These are phyloP conservation scores for Papilio polytes DNA, from an alignment of 1,140 invertebrate genomes.

Conservation along the genomic window DNA sequence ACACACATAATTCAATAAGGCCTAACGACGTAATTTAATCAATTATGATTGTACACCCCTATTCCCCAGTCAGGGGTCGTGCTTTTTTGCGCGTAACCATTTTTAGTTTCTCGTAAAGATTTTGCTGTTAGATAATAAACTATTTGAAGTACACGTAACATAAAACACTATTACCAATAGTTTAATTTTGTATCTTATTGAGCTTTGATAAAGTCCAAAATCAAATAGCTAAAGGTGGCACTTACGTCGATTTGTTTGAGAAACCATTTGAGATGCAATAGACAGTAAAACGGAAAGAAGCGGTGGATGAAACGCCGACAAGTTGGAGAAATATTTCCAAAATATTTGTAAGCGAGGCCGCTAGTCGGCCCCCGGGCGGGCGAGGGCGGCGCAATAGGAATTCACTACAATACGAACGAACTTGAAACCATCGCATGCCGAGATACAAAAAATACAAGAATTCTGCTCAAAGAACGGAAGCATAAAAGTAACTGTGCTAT, in stretches of 20 bases:
- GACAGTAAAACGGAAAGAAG: conserved; percentile 80
- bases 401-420: conserved; percentile 51
- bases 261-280: conserved; percentile 52
- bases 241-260: neutral
- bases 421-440: conserved; percentile 45
- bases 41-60: conserved; percentile 73
- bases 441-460: conserved; percentile 40
- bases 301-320: conserved; percentile 81
- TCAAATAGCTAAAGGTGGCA: neutral
- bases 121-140: conserved; percentile 77
- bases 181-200: neutral
- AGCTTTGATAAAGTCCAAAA: neutral
- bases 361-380: conserved; percentile 58
- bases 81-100: conserved; percentile 75
- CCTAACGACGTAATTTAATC: conserved; percentile 64
- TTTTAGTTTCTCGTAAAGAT: conserved; percentile 81
- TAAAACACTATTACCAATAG: neutral
- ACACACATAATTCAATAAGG: conserved; percentile 47
- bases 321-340: conserved; percentile 83
- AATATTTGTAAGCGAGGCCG: conserved; percentile 81
- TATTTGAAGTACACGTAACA: neutral
- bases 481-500: conserved; percentile 4
- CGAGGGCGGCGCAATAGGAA: conserved; percentile 40
- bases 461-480: conserved; percentile 14
- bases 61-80: conserved; percentile 49